Conservation (phyloP, 2,113 vertebrate species). For the Crotalus helleri region DNA sequence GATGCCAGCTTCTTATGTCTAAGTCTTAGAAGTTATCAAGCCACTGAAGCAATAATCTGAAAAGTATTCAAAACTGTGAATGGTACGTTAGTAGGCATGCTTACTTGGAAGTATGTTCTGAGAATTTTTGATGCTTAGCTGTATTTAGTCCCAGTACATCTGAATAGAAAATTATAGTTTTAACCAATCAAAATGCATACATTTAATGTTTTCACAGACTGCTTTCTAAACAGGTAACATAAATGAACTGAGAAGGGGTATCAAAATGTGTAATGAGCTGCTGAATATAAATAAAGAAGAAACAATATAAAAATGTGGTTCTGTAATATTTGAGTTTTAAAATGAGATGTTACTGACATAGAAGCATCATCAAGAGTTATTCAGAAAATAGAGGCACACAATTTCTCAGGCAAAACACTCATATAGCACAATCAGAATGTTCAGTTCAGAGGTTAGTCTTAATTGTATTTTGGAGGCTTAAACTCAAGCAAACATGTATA, state of each 20-base stretch:
- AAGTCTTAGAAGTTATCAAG: neutral
- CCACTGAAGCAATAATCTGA: neutral
- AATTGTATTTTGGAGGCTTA: neutral
- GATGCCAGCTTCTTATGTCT: neutral
- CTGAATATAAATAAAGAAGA: neutral
- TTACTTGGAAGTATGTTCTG: neutral
- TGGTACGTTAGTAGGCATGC: neutral
- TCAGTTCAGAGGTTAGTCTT: neutral
- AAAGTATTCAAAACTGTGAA: neutral
- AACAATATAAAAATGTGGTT: neutral
- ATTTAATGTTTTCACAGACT: neutral
- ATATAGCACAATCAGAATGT: neutral
- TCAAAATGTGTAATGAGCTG: conserved; percentile 5
- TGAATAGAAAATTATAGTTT: neutral
- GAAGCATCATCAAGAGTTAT: neutral
- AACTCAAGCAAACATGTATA: neutral
- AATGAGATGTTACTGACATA: neutral
- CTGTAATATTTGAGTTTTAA: neutral
- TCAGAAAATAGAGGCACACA: neutral
- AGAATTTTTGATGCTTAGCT: neutral
- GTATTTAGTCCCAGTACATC: neutral
- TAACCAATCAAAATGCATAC: neutral
- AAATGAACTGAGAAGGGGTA: neutral
- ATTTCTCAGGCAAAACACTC: neutral
- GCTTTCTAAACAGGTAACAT: neutral